Evolutionary conservation across 37 sponge, comb jelly and placozoan genomes (phyloP), one percentile per base, ranked within the genome.

Genomic region (Spongilla lacustris): DNA sequence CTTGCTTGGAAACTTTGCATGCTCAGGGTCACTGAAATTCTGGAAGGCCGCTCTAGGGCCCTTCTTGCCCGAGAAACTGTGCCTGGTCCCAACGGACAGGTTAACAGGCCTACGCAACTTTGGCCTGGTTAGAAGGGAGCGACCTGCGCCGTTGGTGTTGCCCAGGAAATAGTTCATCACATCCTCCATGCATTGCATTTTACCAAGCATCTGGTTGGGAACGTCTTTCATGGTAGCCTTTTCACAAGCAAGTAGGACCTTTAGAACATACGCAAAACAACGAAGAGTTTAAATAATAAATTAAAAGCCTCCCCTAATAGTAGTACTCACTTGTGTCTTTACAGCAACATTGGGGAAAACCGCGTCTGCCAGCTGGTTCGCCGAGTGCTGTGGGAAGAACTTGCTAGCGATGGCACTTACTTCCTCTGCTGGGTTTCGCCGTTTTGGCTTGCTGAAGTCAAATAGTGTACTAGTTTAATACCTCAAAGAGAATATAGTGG

Each of bases 191-290:
- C 85, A 85, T 30, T 76, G 46, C 37, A 92, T 48, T 0, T 81
- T 50, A 32, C 79, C 78, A 0, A 92, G 86, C 23, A 29, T 17
- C 32, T 35, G 41, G 82, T 82, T 72, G 35, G 86, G 82, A 24
- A 92, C 58, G 33, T 35, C 25, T 12, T 41, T 73, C 10, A 26
- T 69, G 78, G 82, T 85, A 12, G 50, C 36, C 34, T n/a, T 71
- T 70, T 92, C 93, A 85, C 85, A 88, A 17, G 48, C n/a, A 33
- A 76, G 58, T 69, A 90, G 69, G 14, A 90, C 69, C 91, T 90
- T 67, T 27, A 74, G 11, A 21, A 21, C 19, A n/a, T n/a, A n/a
- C n/a, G n/a, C n/a, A n/a, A n/a, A n/a, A n/a, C n/a, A n/a, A 68
- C 27, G 30, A 73, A 50, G 36, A 81, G 17, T 48, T 29, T 22